Percentiles rank a stretch among this genome's conserved stretches.
Evolutionary conservation across 1,140 invertebrate genomes (phyloP).

Genomic region (Ruditapes philippinarum): DNA sequence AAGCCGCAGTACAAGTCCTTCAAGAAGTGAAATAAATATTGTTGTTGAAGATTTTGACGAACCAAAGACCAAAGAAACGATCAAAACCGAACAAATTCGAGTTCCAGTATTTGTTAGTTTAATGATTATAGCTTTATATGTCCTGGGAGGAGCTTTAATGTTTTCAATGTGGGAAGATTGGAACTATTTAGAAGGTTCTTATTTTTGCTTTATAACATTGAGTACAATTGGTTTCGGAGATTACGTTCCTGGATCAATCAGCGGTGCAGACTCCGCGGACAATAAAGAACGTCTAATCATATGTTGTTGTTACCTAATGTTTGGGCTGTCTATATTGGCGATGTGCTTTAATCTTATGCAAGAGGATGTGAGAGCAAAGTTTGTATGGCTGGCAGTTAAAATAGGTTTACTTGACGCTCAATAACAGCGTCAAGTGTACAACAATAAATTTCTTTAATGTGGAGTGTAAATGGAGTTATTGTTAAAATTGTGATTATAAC

Average conservation of each 20-base stretch:
- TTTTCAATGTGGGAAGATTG: conserved; percentile 89
- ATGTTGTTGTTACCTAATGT: conserved; percentile 88
- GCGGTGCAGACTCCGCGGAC: conserved; percentile 87
- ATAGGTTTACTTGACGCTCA: conserved; percentile 64
- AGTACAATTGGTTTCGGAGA: conserved; percentile 96
- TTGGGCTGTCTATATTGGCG: conserved; percentile 98
- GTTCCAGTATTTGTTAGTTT: conserved; percentile 84
- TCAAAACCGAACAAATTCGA: conserved; percentile 74
- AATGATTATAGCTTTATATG: conserved; percentile 82
- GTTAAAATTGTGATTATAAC: too few relatives aligned
- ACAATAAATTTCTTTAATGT: too few relatives aligned
- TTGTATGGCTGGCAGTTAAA: conserved; percentile 89
- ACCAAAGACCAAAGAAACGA: conserved; percentile 60
- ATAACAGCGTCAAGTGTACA: too few relatives aligned
- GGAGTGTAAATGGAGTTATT: too few relatives aligned
- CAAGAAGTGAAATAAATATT: conserved; percentile 54
- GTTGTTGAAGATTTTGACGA: conserved; percentile 71
- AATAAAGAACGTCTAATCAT: conserved; percentile 79
- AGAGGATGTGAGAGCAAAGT: conserved; percentile 93
- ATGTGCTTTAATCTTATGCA: conserved; percentile 99
- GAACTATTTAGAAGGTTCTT: conserved; percentile 96
- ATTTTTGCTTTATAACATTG: conserved; percentile 96
- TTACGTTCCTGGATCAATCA: conserved; percentile 93
- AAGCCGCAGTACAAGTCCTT: conserved; percentile 7
- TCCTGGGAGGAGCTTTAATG: conserved; percentile 84